phyloP scores from a whole-genome alignment of 2,888 invertebrate genomes.

The Piscicola geometra region DNA sequence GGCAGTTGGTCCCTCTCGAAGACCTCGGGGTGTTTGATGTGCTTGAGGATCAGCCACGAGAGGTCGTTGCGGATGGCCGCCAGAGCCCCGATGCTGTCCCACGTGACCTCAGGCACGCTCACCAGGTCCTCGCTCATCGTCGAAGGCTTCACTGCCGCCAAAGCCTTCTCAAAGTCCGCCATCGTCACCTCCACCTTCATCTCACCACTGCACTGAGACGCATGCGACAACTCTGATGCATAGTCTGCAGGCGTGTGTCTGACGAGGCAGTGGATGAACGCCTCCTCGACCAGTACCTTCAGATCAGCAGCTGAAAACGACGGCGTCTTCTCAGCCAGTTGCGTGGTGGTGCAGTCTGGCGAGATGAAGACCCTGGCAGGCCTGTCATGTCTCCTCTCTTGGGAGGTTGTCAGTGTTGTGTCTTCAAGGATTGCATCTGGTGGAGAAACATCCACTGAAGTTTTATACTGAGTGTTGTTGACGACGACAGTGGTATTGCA shows the following conservation, averaged over 20 bases:
- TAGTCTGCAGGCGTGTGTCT: background rate
- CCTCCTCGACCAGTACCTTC: background rate
- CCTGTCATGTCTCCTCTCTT: too few species aligned
- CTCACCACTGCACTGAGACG: too few species aligned
- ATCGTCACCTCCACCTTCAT: background rate
- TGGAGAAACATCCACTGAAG: background rate
- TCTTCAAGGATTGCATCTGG: background rate
- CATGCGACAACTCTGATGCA: too few species aligned
- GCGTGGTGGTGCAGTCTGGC: background rate
- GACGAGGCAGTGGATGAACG: background rate
- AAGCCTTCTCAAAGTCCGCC: conserved; percentile 20
- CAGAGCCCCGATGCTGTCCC: conserved; percentile 26
- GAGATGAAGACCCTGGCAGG: background rate
- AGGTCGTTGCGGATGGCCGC: background rate
- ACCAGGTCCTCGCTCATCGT: conserved; percentile 13
- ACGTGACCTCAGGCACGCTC: conserved; percentile 22
- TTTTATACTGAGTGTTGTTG: background rate
- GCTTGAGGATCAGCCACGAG: conserved; percentile 10
- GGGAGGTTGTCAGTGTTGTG: background rate
- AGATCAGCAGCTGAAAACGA: conserved; percentile 1
- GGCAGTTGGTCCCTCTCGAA: background rate
- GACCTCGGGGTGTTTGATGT: conserved; percentile 24
- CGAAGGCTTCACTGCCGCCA: background rate
- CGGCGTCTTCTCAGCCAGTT: background rate
- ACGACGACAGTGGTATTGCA: background rate